Percentiles rank a stretch among this genome's conserved stretches.
Evolutionary conservation across 2,888 invertebrate genomes (phyloP).

Genomic region (Leuctra nigra): DNA sequence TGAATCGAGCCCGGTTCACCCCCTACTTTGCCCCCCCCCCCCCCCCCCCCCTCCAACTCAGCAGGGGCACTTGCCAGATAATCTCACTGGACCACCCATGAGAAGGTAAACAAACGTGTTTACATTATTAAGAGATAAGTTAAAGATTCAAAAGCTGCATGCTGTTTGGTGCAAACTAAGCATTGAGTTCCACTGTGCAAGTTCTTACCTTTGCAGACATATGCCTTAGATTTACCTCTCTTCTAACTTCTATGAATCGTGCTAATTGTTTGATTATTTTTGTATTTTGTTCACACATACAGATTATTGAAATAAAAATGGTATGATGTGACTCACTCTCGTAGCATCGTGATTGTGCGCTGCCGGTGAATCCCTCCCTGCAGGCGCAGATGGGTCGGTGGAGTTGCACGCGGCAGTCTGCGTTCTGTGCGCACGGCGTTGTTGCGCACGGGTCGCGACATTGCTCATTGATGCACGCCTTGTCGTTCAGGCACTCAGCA

Average conservation of each 20-base stretch:
- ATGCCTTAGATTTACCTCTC: neutral
- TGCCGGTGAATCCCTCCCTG: constrained; percentile 74
- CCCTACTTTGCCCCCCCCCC: too few relatives aligned
- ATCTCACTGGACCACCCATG: too few relatives aligned
- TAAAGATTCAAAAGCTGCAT: too few relatives aligned
- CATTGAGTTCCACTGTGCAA: too few relatives aligned
- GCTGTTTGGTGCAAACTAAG: too few relatives aligned
- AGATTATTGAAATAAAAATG: constrained; percentile 29
- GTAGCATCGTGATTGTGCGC: constrained; percentile 69
- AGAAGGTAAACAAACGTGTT: too few relatives aligned
- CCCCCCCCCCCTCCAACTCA: too few relatives aligned
- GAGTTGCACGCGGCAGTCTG: constrained; percentile 68
- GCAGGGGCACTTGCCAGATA: too few relatives aligned
- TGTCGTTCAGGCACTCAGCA: constrained; percentile 72
- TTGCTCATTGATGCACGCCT: constrained; percentile 68
- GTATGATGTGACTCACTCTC: constrained; percentile 65
- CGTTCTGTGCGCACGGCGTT: constrained; percentile 63
- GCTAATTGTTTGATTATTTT: neutral
- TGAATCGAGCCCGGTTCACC: too few relatives aligned
- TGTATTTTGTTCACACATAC: too few relatives aligned
- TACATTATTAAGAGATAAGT: too few relatives aligned
- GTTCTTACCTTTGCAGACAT: too few relatives aligned
- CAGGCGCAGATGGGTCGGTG: constrained; percentile 80
- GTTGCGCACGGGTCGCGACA: constrained; percentile 71
- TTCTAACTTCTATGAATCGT: neutral